Conservation (phyloP, 2,113 vertebrate species). For the Paradoxurus hermaphroditus region DNA sequence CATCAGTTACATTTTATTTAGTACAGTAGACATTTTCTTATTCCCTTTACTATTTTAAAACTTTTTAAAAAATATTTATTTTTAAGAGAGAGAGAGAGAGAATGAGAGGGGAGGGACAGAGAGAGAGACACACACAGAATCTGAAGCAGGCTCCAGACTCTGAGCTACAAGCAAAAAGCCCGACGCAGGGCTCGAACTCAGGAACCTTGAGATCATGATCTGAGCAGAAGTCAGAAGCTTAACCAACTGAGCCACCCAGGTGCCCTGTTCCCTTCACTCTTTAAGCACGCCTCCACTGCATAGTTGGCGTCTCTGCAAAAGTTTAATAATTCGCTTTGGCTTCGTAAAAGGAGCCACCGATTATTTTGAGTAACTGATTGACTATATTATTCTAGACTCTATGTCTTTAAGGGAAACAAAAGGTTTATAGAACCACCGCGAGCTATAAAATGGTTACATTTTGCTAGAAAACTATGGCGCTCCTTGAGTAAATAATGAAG, state of each 20-base stretch:
- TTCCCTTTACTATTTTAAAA: background rate
- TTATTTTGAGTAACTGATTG: background rate
- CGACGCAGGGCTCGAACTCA: too few relatives aligned
- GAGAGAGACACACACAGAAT: too few relatives aligned
- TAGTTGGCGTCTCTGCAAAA: background rate
- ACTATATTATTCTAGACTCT: background rate
- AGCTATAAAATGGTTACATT: conserved; percentile 17
- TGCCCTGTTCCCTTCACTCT: background rate
- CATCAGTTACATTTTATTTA: background rate
- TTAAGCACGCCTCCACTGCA: background rate
- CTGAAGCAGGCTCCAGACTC: too few relatives aligned
- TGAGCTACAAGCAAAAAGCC: too few relatives aligned
- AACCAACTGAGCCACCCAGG: too few relatives aligned
- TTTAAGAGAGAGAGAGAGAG: too few relatives aligned
- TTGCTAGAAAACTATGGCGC: background rate
- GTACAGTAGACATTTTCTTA: background rate
- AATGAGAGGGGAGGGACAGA: too few relatives aligned
- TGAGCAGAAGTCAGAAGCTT: too few relatives aligned
- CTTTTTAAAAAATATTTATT: too few relatives aligned
- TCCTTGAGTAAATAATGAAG: conserved; percentile 51
- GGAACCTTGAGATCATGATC: too few relatives aligned
- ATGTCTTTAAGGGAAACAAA: background rate
- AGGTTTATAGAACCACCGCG: background rate
- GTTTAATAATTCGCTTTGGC: conserved; percentile 6
- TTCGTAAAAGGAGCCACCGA: background rate